Conservation (phyloP, 2,113 vertebrate genomes). For the Pseudopipra pipra region DNA sequence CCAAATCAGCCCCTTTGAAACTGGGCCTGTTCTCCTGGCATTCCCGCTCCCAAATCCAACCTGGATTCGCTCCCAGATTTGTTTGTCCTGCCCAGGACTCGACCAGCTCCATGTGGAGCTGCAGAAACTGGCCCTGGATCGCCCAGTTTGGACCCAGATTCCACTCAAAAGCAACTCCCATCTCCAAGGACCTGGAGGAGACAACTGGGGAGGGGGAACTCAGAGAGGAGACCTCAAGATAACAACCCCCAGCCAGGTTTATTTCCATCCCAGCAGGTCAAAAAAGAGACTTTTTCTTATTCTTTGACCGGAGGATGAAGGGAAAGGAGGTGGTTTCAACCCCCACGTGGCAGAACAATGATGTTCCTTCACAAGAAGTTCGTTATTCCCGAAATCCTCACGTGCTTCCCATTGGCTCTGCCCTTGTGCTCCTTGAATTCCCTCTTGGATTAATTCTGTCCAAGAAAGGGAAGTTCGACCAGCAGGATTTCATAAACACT, state of each 20-base stretch:
- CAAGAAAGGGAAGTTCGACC: neutral
- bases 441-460: neutral
- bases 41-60: neutral
- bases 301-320: neutral
- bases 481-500: slow-evolving; percentile 15
- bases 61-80: neutral
- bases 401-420: neutral
- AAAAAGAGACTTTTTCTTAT: neutral
- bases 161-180: neutral
- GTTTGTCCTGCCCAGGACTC: neutral
- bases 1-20: neutral
- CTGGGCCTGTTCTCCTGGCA: neutral
- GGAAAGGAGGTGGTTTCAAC: neutral
- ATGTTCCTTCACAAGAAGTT: neutral
- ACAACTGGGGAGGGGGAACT: neutral
- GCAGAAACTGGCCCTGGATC: neutral
- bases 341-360: neutral
- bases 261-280: fast-evolving
- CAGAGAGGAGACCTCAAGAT: neutral
- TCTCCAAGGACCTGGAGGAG: neutral
- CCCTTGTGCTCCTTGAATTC: neutral
- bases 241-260: neutral
- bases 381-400: neutral
- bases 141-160: neutral
- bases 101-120: neutral